Conservation (phyloP, 2,113 vertebrate genomes). For the Pangasianodon gigas region DNA sequence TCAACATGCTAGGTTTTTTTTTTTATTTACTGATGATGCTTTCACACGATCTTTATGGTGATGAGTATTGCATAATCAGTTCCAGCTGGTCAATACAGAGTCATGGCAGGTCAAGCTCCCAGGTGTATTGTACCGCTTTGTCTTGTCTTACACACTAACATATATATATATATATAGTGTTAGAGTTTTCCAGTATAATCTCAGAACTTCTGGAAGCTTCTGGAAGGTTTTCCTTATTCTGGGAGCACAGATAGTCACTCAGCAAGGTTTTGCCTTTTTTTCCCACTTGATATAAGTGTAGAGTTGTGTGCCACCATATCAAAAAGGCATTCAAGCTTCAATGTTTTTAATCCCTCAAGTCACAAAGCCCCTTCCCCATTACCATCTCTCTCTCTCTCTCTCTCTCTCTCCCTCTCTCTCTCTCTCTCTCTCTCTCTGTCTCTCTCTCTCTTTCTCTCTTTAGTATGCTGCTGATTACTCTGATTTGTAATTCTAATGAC, state of each 20-base stretch:
- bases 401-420: conserved; percentile 57
- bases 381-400: conserved; percentile 53
- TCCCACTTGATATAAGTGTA: conserved; percentile 25
- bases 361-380: conserved; percentile 56
- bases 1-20: neutral
- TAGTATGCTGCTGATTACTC: conserved; percentile 55
- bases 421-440: conserved; percentile 56
- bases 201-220: neutral
- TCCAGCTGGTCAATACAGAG: neutral
- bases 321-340: conserved; percentile 53
- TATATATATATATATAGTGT: neutral
- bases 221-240: neutral
- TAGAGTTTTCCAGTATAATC: neutral
- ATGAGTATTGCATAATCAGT: neutral
- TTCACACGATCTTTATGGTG: neutral
- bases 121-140: neutral
- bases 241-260: neutral
- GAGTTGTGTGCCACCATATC: conserved; percentile 27
- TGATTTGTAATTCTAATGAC: conserved; percentile 67
- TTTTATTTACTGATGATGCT: neutral
- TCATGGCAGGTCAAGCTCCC: neutral
- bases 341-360: conserved; percentile 63
- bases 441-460: conserved; percentile 45
- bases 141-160: neutral
- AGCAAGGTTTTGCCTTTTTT: neutral